Conservation (phyloP, 2,888 invertebrate species). For the Drosophila putrida region DNA sequence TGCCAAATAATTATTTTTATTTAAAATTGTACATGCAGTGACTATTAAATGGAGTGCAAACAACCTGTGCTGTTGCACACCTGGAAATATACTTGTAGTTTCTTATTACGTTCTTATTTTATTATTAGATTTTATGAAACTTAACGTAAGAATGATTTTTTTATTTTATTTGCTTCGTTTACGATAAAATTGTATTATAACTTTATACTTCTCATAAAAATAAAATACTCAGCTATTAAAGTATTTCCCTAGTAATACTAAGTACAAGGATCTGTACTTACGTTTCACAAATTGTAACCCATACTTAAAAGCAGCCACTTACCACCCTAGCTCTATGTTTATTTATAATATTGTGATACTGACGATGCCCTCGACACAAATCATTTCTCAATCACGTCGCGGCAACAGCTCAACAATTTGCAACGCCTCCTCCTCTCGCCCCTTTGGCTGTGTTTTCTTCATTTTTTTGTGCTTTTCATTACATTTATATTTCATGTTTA, state of each 20-base stretch:
- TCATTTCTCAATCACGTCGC: constrained; percentile 64
- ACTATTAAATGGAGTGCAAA: no score
- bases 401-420: constrained; percentile 61
- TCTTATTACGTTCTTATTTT: no score
- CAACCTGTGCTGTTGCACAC: no score
- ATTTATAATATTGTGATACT: constrained; percentile 16
- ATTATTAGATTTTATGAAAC: no score
- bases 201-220: no score
- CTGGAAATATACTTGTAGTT: no score
- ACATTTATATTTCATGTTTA: constrained; percentile 66
- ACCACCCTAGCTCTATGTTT: background rate
- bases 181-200: no score
- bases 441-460: constrained; percentile 1
- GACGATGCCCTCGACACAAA: constrained; percentile 44
- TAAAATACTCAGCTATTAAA: background rate
- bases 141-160: no score
- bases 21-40: no score
- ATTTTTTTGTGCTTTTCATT: constrained; percentile 48
- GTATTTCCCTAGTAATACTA: background rate
- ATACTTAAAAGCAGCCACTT: background rate
- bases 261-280: background rate
- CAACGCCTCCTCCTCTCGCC: constrained; percentile 29
- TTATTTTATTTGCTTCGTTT: no score
- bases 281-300: background rate
- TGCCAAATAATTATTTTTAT: no score